A percentile compares a stretch with the other conserved stretches of the same genome.
Evolutionary conservation across 1,140 invertebrate species (phyloP).

Genomic region (Drosophila ironensis): DNA sequence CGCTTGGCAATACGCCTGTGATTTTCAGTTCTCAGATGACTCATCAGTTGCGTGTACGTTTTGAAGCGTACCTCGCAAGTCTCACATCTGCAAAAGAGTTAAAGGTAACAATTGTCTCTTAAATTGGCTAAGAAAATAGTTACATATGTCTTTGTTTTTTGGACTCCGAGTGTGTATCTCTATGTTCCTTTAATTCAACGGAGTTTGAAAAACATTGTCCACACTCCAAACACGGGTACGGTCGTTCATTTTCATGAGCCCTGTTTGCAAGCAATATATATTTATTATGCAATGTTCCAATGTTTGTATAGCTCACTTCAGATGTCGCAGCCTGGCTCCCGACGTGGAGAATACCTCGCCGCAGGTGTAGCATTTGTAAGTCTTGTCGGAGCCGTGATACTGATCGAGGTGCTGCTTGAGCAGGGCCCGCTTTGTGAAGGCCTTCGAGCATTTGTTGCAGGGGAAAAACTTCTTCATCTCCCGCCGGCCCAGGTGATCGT

Average conservation of each 20-base stretch:
- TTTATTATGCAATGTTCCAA: neutral
- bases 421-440: conserved; percentile 12
- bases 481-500: conserved; percentile 12
- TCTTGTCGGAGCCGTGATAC: conserved; percentile 11
- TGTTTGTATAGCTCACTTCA: conserved; percentile 37
- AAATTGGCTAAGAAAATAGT: too few relatives aligned
- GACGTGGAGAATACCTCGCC: conserved; percentile 26
- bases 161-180: neutral
- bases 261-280: conserved; percentile 14
- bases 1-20: conserved; percentile 15
- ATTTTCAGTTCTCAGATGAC: conserved; percentile 25
- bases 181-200: conserved; percentile 26
- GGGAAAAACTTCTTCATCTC: conserved; percentile 41
- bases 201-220: conserved; percentile 27
- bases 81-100: conserved; percentile 36
- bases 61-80: conserved; percentile 42
- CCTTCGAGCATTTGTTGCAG: conserved; percentile 26
- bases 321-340: conserved; percentile 42
- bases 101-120: too few relatives aligned
- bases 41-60: conserved; percentile 6
- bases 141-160: too few relatives aligned
- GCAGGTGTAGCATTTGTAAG: conserved; percentile 43
- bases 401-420: conserved; percentile 19
- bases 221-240: conserved; percentile 63
- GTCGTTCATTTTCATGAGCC: conserved; percentile 60